Conservation (phyloP, 1,140 invertebrate genomes). For the Oreohelix idahoensis region DNA sequence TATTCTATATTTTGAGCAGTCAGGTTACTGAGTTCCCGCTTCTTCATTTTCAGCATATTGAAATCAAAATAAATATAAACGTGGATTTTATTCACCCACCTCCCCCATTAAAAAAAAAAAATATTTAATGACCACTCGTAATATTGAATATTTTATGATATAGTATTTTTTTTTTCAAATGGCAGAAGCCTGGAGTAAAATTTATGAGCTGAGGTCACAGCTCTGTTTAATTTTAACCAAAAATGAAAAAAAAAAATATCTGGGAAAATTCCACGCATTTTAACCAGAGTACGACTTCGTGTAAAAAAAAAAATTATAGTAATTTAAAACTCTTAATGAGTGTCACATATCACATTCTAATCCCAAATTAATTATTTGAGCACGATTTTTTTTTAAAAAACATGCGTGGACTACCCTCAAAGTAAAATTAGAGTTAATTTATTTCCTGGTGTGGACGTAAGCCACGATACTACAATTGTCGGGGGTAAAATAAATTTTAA, state of each 20-base stretch:
- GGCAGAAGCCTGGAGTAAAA: neutral
- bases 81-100: no score
- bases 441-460: neutral
- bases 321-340: no score
- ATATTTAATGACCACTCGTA: no score
- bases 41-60: no score
- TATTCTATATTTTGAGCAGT: no score
- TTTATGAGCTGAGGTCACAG: neutral
- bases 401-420: neutral
- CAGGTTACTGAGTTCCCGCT: no score
- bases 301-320: no score
- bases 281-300: neutral
- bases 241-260: slow-evolving; percentile 1
- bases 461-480: neutral
- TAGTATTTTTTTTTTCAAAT: no score
- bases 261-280: slow-evolving; percentile 11
- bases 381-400: neutral
- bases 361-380: no score
- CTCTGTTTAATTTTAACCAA: neutral
- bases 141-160: no score
- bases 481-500: neutral
- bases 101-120: no score
- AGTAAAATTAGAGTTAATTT: neutral
- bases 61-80: no score
- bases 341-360: neutral